Conservation (phyloP, 1,140 invertebrate genomes). For the Drosophila lacertosa region DNA sequence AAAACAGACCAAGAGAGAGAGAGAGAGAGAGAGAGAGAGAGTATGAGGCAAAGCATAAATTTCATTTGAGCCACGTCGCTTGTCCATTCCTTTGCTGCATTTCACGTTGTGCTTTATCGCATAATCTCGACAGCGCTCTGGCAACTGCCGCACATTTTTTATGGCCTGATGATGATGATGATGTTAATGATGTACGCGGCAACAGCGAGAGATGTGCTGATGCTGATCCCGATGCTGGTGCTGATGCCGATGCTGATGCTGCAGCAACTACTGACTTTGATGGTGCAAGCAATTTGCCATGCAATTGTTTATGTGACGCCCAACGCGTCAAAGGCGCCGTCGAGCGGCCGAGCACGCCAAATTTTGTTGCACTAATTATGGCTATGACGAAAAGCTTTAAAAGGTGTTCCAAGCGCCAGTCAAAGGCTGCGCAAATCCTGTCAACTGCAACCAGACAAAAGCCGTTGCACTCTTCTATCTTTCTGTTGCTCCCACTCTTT, state of each 20-base stretch:
- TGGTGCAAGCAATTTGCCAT: constrained; percentile 54
- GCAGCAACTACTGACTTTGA: constrained; percentile 18
- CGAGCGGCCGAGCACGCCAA: not conserved
- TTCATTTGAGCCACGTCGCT: constrained; percentile 51
- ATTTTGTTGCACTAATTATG: constrained; percentile 47
- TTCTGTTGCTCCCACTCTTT: not conserved
- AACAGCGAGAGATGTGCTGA: constrained; percentile 2
- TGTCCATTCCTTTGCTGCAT: constrained; percentile 30
- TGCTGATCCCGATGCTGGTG: constrained; percentile 3
- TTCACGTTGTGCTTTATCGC: constrained; percentile 62
- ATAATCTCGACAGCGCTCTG: constrained; percentile 58
- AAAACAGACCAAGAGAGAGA: not conserved
- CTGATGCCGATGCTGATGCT: constrained; percentile 28
- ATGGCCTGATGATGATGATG: constrained; percentile 61
- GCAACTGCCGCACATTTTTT: constrained; percentile 48
- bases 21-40: not conserved
- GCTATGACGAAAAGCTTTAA: constrained; percentile 20
- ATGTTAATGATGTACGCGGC: constrained; percentile 61
- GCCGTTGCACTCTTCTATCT: not conserved
- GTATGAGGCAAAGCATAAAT: constrained; percentile 38
- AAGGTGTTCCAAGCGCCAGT: constrained; percentile 16
- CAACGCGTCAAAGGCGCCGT: constrained; percentile 25
- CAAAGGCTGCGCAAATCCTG: constrained; percentile 41
- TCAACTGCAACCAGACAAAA: constrained; percentile 30
- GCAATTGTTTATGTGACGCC: constrained; percentile 50